Evolutionary conservation across 2,113 vertebrate species (phyloP).

Genomic region (Megaleporinus macrocephalus): DNA sequence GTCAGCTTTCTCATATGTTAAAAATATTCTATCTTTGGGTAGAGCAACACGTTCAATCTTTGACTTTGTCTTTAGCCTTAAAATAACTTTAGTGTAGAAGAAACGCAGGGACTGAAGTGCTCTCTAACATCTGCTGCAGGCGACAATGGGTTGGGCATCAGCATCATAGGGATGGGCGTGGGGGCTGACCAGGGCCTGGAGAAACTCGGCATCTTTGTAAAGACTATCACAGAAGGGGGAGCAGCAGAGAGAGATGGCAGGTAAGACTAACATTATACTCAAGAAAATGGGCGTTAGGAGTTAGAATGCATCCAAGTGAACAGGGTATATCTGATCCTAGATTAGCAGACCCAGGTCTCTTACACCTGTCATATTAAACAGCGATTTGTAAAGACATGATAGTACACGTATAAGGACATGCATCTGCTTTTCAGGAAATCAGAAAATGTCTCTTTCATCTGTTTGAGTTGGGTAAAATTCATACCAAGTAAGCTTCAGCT

Average conservation of each 20-base stretch:
- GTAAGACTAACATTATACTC: constrained; percentile 67
- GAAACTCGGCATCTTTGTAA: constrained; percentile 94
- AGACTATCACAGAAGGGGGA: constrained; percentile 90
- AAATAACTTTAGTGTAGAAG: neutral
- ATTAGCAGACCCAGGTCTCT: too few species aligned
- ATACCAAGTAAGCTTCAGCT: too few species aligned
- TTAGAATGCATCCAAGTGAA: too few species aligned
- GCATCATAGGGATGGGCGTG: constrained; percentile 95
- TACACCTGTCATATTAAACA: too few species aligned
- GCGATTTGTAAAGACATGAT: too few species aligned
- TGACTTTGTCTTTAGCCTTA: neutral
- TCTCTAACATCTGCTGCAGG: constrained; percentile 68
- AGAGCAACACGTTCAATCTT: neutral
- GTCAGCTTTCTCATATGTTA: neutral
- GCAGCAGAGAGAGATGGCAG: constrained; percentile 86
- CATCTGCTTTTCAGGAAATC: too few species aligned
- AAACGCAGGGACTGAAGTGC: neutral
- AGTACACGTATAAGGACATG: too few species aligned
- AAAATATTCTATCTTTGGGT: neutral
- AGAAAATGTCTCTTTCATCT: too few species aligned
- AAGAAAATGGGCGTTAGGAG: too few species aligned
- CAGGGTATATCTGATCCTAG: too few species aligned
- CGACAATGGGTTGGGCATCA: constrained; percentile 91
- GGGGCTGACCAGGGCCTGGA: constrained; percentile 93
- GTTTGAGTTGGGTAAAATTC: too few species aligned